Conservation (phyloP, 2,113 vertebrate genomes). For the Sigmodon hispidus region DNA sequence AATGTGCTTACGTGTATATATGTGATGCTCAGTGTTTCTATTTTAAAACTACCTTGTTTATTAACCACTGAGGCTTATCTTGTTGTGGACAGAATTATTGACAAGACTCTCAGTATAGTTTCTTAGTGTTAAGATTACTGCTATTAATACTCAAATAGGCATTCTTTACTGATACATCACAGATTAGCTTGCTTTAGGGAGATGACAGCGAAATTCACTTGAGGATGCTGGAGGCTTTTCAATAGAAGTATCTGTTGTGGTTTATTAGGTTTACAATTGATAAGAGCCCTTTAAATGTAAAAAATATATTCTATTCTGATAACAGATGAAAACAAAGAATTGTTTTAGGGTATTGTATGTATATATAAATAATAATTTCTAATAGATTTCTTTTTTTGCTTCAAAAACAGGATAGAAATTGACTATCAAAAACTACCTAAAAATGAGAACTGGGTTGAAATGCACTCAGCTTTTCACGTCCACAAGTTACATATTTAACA, state of each 20-base stretch:
- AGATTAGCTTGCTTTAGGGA: background rate
- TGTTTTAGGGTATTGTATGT: background rate
- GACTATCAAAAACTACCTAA: background rate
- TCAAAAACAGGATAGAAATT: background rate
- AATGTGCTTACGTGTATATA: background rate
- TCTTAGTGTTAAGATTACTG: background rate
- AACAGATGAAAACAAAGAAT: background rate
- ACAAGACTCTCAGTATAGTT: background rate
- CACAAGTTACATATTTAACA: background rate
- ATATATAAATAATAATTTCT: background rate
- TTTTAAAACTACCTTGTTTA: conserved; percentile 13
- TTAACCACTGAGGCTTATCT: background rate
- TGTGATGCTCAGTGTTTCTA: background rate
- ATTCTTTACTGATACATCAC: background rate
- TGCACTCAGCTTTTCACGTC: background rate
- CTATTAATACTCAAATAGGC: background rate
- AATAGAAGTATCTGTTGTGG: background rate
- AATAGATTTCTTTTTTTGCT: background rate
- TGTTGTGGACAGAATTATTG: background rate
- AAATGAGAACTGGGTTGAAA: background rate
- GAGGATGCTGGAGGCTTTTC: background rate
- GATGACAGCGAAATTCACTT: background rate
- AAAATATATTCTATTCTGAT: background rate
- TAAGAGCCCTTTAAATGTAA: background rate
- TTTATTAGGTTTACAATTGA: background rate